Base-by-base conservation (phyloP, 2,113 vertebrate species). In the Athene cunicularia region DNA sequence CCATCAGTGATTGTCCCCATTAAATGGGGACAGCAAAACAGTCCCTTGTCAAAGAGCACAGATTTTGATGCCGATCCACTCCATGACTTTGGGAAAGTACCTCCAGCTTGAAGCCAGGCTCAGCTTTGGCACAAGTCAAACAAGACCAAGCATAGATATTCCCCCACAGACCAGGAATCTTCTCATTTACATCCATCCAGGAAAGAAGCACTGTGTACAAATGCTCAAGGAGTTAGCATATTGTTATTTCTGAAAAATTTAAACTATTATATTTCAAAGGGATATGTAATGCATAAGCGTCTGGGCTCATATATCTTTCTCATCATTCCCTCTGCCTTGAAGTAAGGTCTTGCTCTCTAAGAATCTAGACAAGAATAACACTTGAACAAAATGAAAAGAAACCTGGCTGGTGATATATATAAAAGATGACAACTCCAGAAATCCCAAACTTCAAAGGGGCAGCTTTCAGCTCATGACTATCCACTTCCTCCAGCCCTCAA, bases 341-440 rank as follows among this genome's bases (percentile, higher is more conserved):
- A 93, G 80, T 81, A 32, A 86, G 58, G 94, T 79, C 73, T 81
- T 84, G 80, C 94, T 96, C 95, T 86, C 86, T 60, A 95, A 80
- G 79, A 88, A 94, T 60, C 87, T n/a, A 68, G 89, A 90, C 92
- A 85, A 73, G 88, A 84, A 87, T 68, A 95, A 91, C 85, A 37
- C 85, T 93, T 8, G 9, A 95, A 86, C 53, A 64, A 93, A 93
- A 92, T 35, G 80, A 92, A 96, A 93, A 88, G 86, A 95, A 97
- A 94, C 94, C 86, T 93, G 75, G 59, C 74, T 74, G 64, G 52
- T 92, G 76, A 97, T 89, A 24, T 43, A 71, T 91, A 95, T 95
- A 60, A 94, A 88, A 95, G 94, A 88, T 93, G 97, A 96, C 93
- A 95, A 93, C 77, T 91, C 85, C 86, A 95, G 90, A 94, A 96